Conservation (phyloP, 2,888 invertebrate genomes). For the Ametastegia equiseti region DNA sequence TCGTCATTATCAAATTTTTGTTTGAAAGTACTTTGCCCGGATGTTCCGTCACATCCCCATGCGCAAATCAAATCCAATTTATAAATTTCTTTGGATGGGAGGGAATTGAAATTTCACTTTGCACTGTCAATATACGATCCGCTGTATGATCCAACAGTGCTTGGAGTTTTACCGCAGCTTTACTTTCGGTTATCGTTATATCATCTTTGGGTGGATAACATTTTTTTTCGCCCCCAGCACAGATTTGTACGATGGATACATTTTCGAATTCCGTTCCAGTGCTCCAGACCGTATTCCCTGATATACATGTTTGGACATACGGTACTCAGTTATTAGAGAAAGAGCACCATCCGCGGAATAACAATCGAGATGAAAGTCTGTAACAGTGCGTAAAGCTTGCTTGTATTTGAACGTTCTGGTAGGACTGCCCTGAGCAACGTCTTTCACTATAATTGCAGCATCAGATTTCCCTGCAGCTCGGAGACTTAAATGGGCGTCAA, state of each 20-base stretch:
- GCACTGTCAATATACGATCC: slow-evolving; percentile 9
- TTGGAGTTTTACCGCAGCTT: slow-evolving; percentile 12
- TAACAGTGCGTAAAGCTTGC: slow-evolving; percentile 36
- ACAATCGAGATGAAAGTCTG: not conserved
- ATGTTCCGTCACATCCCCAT: slow-evolving; percentile 38
- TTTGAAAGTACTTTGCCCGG: slow-evolving; percentile 29
- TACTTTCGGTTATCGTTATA: slow-evolving; percentile 23
- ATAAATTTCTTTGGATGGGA: slow-evolving; percentile 20
- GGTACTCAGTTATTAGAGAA: slow-evolving; percentile 42
- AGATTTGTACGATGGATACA: slow-evolving; percentile 26
- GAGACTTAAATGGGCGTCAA: slow-evolving; percentile 42
- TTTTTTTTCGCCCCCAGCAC: not conserved
- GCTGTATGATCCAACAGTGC: slow-evolving; percentile 36
- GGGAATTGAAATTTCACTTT: slow-evolving; percentile 20
- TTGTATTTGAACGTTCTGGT: slow-evolving; percentile 6
- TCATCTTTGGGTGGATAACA: slow-evolving; percentile 14
- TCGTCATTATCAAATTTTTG: slow-evolving; percentile 34
- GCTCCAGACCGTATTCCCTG: slow-evolving; percentile 45
- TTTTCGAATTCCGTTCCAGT: slow-evolving; percentile 43
- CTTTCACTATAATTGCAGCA: slow-evolving; percentile 7
- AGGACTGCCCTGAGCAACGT: not conserved
- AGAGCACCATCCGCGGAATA: slow-evolving; percentile 43
- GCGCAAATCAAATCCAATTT: slow-evolving; percentile 24
- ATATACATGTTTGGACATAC: slow-evolving; percentile 37
- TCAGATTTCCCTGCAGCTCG: not conserved